Evolutionary conservation across 2,888 invertebrate genomes (phyloP).

Genomic region (Malacosoma neustria): DNA sequence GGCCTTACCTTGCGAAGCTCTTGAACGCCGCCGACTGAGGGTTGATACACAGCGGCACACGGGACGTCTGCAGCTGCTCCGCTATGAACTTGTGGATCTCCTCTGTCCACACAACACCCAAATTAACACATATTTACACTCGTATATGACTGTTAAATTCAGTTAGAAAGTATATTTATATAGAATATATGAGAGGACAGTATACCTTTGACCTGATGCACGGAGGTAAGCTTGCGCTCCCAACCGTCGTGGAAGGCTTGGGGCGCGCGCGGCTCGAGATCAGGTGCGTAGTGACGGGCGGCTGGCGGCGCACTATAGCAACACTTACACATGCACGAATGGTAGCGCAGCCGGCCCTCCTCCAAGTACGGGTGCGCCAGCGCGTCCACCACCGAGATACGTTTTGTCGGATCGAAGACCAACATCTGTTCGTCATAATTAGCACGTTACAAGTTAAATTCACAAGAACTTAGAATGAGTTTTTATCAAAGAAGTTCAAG

Average conservation of each 20-base stretch:
- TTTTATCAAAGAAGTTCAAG: no score
- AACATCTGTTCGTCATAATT: no score
- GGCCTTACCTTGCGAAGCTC: conserved; percentile 99
- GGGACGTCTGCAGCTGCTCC: conserved; percentile 95
- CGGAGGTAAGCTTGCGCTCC: conserved; percentile 95
- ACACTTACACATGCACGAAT: conserved; percentile 99
- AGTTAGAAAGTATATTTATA: no score
- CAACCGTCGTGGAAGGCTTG: conserved; percentile 96
- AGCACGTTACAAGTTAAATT: no score
- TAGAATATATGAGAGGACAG: no score
- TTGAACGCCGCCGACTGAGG: conserved; percentile 99
- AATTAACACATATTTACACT: no score
- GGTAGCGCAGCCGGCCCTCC: conserved; percentile 98
- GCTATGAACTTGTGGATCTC: conserved; percentile 99
- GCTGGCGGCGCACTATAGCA: conserved; percentile 80
- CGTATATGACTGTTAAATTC: no score
- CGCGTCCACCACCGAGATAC: conserved; percentile 96
- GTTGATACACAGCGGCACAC: conserved; percentile 99
- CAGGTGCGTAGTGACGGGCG: conserved; percentile 88
- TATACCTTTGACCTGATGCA: conserved; percentile 96
- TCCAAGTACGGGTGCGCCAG: conserved; percentile 98
- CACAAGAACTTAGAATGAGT: no score
- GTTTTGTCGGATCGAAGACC: conserved; percentile 97
- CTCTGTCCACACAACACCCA: conserved; percentile 76
- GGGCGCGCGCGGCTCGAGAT: conserved; percentile 94